phyloP scores from a whole-genome alignment of 2,797 vertebrate species.

The Pseudocheirus occidentalis region DNA sequence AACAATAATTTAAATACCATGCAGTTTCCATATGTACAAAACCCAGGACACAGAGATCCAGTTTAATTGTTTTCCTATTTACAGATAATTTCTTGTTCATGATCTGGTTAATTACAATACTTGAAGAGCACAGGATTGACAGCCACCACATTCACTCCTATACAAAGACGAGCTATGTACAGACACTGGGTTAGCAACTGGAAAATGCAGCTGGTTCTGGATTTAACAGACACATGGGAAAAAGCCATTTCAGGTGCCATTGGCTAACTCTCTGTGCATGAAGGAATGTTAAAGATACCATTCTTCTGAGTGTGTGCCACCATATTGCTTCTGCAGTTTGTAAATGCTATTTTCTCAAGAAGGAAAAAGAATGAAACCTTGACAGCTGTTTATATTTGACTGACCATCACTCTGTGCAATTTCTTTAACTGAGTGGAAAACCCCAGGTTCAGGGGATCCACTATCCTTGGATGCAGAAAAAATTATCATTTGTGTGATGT shows the following conservation, averaged over 20 bases:
- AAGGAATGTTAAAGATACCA: constrained; percentile 33
- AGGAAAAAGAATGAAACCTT: constrained; percentile 45
- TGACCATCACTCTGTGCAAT: background rate
- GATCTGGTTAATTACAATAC: constrained; percentile 85
- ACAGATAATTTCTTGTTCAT: constrained; percentile 81
- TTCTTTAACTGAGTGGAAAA: constrained; percentile 66
- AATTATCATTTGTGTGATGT: background rate
- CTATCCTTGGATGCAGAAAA: background rate
- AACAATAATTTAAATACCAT: constrained; percentile 95
- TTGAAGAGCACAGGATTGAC: constrained; percentile 82
- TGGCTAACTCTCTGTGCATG: constrained; percentile 65
- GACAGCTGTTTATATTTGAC: constrained; percentile 33
- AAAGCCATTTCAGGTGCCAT: constrained; percentile 68
- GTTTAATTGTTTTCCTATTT: constrained; percentile 85
- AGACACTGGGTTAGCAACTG: constrained; percentile 84
- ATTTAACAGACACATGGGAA: constrained; percentile 69
- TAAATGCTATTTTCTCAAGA: constrained; percentile 38
- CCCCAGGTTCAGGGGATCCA: constrained; percentile 36
- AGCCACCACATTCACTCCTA: constrained; percentile 86
- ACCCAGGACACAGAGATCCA: constrained; percentile 85
- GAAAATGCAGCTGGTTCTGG: constrained; percentile 81
- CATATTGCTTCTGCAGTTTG: constrained; percentile 7
- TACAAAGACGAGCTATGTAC: constrained; percentile 88
- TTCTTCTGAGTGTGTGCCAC: constrained; percentile 10
- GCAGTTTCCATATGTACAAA: constrained; percentile 93